phyloP scores from a whole-genome alignment of 2,113 vertebrate genomes.

The Phyllopteryx taeniolatus region DNA sequence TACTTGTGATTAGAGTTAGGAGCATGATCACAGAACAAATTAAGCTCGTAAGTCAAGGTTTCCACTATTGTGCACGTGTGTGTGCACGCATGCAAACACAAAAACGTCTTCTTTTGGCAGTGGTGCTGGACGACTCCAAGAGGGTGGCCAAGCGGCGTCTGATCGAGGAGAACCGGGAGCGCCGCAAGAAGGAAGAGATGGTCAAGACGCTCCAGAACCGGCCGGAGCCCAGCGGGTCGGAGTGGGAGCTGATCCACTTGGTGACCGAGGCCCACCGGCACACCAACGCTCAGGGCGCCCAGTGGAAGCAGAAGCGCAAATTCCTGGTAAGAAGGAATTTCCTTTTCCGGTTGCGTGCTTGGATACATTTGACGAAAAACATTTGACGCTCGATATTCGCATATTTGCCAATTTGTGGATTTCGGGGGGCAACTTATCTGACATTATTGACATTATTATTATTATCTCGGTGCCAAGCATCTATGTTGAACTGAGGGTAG shows the following conservation, averaged over 20 bases:
- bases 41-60: no score
- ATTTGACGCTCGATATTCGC: background rate
- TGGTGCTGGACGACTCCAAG: conserved; percentile 96
- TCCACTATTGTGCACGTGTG: background rate
- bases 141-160: conserved; percentile 94
- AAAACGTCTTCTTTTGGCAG: conserved; percentile 54
- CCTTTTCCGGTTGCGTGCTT: background rate
- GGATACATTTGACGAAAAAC: background rate
- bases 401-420: no score
- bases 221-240: conserved; percentile 86
- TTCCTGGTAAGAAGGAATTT: conserved; percentile 81
- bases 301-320: conserved; percentile 98
- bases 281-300: conserved; percentile 96
- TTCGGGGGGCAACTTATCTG: no score
- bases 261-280: conserved; percentile 94
- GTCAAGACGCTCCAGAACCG: conserved; percentile 89
- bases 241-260: conserved; percentile 94
- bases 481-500: no score
- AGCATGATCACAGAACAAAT: no score
- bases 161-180: conserved; percentile 96
- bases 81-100: background rate
- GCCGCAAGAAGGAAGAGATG: conserved; percentile 93
- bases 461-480: no score
- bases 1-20: no score
- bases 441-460: no score